A percentile compares a stretch with the other conserved stretches of the same genome.
These are phyloP conservation scores for Pteropus alecto DNA, from an alignment of 2,113 vertebrate genomes.

Conservation along the genomic window DNA sequence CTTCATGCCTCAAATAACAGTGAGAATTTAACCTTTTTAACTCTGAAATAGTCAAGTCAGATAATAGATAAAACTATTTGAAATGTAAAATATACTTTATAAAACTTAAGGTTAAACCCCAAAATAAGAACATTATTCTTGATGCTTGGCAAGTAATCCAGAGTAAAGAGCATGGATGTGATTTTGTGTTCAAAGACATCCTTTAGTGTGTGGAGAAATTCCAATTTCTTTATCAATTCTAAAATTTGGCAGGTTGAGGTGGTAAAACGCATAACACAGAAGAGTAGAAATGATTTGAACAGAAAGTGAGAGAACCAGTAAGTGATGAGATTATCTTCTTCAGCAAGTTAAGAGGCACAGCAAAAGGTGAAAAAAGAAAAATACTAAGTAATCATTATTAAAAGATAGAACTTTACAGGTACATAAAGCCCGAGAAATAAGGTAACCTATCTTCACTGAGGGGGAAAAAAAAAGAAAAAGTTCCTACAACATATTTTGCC, in stretches of 20 bases:
- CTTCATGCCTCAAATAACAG: neutral
- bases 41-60: neutral
- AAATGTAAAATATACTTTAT: neutral
- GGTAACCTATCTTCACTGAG: neutral
- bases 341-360: neutral
- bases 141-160: neutral
- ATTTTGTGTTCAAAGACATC: neutral
- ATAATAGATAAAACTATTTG: neutral
- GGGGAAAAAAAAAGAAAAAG: neutral
- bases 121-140: neutral
- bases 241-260: neutral
- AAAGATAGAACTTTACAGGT: neutral
- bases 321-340: neutral
- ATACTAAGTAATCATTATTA: neutral
- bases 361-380: neutral
- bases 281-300: conserved; percentile 7
- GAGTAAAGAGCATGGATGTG: neutral
- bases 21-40: neutral
- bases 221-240: neutral
- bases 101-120: conserved; percentile 5
- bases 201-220: neutral
- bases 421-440: neutral
- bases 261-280: neutral
- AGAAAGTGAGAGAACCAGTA: neutral
- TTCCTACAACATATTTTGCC: neutral